Evolutionary conservation across 2,797 vertebrate genomes (phyloP).

Genomic region (Spea hammondii): DNA sequence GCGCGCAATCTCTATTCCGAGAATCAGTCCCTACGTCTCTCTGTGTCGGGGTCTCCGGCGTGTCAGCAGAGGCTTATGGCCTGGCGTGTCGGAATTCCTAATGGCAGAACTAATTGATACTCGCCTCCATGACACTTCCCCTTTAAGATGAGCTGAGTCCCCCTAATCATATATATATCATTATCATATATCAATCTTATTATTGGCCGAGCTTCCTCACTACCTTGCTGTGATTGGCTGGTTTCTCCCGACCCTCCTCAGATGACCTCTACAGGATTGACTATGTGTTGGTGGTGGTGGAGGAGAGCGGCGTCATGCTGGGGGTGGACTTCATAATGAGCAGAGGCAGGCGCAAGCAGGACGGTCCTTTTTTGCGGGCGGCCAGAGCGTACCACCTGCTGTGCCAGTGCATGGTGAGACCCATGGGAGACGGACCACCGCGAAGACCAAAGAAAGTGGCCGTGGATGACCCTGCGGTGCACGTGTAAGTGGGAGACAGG

Average conservation of each 20-base stretch:
- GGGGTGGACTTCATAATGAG: conserved; percentile 64
- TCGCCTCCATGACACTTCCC: too few species aligned
- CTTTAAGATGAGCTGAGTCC: too few species aligned
- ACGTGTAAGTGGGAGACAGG: conserved; percentile 55
- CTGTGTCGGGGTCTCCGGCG: too few species aligned
- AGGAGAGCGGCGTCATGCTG: conserved; percentile 60
- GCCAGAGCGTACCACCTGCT: conserved; percentile 60
- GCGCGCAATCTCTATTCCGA: too few species aligned
- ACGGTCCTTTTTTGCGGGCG: conserved; percentile 46
- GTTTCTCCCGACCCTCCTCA: not conserved
- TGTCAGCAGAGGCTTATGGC: too few species aligned
- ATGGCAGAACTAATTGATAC: too few species aligned
- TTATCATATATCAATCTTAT: too few species aligned
- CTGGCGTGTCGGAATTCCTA: too few species aligned
- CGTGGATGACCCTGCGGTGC: conserved; percentile 60
- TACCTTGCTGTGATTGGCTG: too few species aligned
- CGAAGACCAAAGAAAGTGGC: conserved; percentile 59
- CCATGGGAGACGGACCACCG: conserved; percentile 60
- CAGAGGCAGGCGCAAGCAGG: conserved; percentile 18
- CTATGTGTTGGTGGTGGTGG: conserved; percentile 61
- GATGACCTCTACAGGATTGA: conserved; percentile 55
- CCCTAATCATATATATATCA: too few species aligned
- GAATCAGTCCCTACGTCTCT: too few species aligned
- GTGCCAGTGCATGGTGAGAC: conserved; percentile 62
- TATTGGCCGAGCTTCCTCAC: too few species aligned